Base-by-base conservation (phyloP, 2,113 vertebrate genomes). In the Gyps fulvus region DNA sequence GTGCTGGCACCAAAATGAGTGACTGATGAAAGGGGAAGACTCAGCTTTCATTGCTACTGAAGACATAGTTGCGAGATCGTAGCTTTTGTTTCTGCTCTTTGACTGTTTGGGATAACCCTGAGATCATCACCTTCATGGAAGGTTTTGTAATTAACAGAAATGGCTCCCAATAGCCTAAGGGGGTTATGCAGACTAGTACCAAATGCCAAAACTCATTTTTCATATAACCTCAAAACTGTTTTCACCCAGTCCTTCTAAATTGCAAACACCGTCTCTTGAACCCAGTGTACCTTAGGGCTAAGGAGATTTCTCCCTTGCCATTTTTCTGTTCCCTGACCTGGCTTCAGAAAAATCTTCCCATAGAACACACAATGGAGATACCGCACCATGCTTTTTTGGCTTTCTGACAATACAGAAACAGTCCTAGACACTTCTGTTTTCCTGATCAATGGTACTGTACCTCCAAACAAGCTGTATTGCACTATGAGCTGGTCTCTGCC, bases 341-440 rank as follows among this genome's bases (percentile, higher is more conserved):
- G 18, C 25, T 89, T 95, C 2, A 3, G 71, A 87, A 96, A 77
- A 71, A 38, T 57, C 72, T 74, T 58, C 38, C 16, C 6, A 8
- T 57, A 17, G 55, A 25, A 59, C 21, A 78, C 18, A 85, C 55
- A 95, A 31, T 93, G 54, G 89, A 94, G 86, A 87, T 86, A 95
- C 87, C 80, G 62, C 21, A 66, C 15, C 6, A 34, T 45, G 81
- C 83, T 84, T 50, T 19, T 70, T 91, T 94, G 88, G 81, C 59
- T 86, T 88, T 89, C 84, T 97, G 91, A 93, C 93, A 94, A 42
- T 18, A 23, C 16, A n/a, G 43, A 80, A 96, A 88, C 83, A 90
- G 70, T 85, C 89, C 66, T 57, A 93, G 95, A 52, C 55, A 77
- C 49, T 89, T 92, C 77, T 71, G 1, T 95, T 96, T 97, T 95